Evolutionary conservation across 64 coral and sea anemone genomes (phyloP).

Genomic region (Dendronephthya gigantea): DNA sequence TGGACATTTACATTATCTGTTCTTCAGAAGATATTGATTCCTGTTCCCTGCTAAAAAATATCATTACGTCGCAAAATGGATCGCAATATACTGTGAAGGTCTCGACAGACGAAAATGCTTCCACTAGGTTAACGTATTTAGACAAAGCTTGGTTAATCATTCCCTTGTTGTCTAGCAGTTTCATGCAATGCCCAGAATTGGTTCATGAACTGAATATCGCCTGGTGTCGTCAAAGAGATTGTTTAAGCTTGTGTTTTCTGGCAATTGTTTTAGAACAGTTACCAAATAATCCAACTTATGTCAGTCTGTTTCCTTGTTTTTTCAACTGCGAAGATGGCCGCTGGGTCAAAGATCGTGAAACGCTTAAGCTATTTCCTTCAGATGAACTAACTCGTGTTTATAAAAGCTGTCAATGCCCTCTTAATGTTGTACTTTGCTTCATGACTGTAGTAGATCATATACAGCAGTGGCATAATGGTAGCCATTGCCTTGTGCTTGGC

Average conservation of each 20-base stretch:
- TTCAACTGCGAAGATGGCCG: neutral
- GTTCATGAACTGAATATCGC: slow-evolving; percentile 13
- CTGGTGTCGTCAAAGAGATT: neutral
- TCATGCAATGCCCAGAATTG: neutral
- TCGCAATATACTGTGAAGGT: neutral
- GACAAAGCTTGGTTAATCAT: neutral
- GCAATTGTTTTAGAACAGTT: neutral
- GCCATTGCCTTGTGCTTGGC: no score
- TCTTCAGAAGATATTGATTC: neutral
- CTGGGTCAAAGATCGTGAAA: neutral
- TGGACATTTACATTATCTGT: neutral
- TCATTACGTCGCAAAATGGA: neutral
- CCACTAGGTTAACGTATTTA: neutral
- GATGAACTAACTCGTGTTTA: neutral
- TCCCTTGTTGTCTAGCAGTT: neutral
- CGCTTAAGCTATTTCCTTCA: neutral
- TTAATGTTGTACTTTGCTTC: neutral
- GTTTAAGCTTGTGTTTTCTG: neutral
- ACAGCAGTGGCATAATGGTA: neutral
- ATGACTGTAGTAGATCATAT: neutral
- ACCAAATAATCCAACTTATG: neutral
- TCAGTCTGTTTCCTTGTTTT: neutral
- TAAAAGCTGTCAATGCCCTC: neutral
- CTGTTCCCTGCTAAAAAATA: neutral
- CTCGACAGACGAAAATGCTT: neutral